Percentiles rank a stretch among this genome's conserved stretches.
Evolutionary conservation across 2,797 vertebrate species (phyloP).

Genomic region (Pachyuromys duprasi): DNA sequence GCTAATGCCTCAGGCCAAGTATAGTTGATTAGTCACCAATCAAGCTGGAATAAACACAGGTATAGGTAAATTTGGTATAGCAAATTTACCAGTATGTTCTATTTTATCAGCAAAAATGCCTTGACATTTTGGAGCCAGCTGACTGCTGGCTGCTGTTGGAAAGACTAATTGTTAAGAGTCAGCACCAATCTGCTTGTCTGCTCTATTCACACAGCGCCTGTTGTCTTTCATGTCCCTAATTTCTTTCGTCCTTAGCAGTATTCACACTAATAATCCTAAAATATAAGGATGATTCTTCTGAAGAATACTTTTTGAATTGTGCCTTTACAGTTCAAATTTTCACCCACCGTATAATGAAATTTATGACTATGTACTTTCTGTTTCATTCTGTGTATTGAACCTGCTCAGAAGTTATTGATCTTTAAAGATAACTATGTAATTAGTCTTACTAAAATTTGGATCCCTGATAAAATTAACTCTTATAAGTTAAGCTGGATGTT

Average conservation of each 20-base stretch:
- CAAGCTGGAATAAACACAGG: neutral
- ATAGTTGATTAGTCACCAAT: neutral
- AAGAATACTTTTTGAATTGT: neutral
- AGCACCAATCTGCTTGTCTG: neutral
- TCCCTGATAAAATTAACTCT: neutral
- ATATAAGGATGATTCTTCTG: neutral
- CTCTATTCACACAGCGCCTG: neutral
- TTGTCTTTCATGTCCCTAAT: neutral
- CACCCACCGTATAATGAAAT: neutral
- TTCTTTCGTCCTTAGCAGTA: neutral
- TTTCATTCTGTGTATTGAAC: neutral
- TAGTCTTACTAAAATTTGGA: neutral
- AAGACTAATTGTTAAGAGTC: neutral
- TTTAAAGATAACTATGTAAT: neutral
- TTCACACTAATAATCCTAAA: neutral
- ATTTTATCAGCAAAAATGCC: neutral
- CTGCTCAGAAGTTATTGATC: neutral
- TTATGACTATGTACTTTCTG: neutral
- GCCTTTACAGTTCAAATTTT: neutral
- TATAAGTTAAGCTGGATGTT: neutral
- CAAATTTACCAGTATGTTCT: neutral
- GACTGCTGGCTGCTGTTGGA: neutral
- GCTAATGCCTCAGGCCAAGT: neutral
- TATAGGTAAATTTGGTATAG: neutral
- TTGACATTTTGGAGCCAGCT: neutral